These are phyloP conservation scores for Shargacucullia verbasci DNA, from an alignment of 2,888 invertebrate genomes.

Conservation along the genomic window DNA sequence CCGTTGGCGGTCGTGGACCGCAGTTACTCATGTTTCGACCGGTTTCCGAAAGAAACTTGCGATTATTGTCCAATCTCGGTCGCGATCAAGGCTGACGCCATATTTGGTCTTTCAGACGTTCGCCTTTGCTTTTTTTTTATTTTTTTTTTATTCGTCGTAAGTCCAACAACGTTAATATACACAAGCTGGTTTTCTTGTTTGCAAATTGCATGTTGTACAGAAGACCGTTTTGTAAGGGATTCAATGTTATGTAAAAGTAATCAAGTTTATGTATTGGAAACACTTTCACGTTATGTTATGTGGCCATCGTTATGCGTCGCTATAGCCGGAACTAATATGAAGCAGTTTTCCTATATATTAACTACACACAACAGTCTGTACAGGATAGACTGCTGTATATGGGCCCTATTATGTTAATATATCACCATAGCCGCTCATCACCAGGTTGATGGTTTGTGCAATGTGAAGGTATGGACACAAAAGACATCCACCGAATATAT, in stretches of 20 bases:
- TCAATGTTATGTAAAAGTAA: slow-evolving; percentile 39
- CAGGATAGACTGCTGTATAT: too few relatives aligned
- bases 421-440: too few relatives aligned
- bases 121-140: slow-evolving; percentile 46
- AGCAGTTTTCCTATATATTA: too few relatives aligned
- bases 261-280: slow-evolving; percentile 23
- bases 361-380: too few relatives aligned
- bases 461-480: too few relatives aligned
- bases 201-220: slow-evolving; percentile 35
- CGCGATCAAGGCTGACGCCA: slow-evolving; percentile 64
- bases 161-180: slow-evolving; percentile 40
- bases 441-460: too few relatives aligned
- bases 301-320: slow-evolving; percentile 6
- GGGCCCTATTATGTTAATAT: too few relatives aligned
- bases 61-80: slow-evolving; percentile 63
- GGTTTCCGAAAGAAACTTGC: slow-evolving; percentile 69
- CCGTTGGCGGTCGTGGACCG: slow-evolving; percentile 63
- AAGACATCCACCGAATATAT: too few relatives aligned
- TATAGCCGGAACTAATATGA: slow-evolving; percentile 10
- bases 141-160: slow-evolving; percentile 42
- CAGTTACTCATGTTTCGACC: slow-evolving; percentile 74
- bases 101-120: slow-evolving; percentile 62
- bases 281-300: slow-evolving; percentile 30
- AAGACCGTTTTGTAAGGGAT: slow-evolving; percentile 20
- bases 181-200: slow-evolving; percentile 43